These are phyloP conservation scores for Acanthaster planci DNA, from an alignment of 35 echinoderm and acorn worm genomes.

Conservation along the genomic window DNA sequence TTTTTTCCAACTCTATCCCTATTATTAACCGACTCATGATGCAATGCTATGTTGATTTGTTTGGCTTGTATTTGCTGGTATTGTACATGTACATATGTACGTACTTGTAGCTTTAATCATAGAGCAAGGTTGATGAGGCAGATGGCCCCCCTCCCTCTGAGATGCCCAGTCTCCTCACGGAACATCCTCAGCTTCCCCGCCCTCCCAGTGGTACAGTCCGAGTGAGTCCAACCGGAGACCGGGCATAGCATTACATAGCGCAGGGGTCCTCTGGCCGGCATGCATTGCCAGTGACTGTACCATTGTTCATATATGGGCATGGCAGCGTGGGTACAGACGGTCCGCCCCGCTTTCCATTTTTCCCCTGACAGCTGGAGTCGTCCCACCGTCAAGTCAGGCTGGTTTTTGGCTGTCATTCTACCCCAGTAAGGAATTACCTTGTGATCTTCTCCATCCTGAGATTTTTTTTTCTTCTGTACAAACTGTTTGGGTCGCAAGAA, in stretches of 20 bases:
- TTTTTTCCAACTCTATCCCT: too few relatives aligned
- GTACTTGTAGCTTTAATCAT: too few relatives aligned
- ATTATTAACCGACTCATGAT: too few relatives aligned
- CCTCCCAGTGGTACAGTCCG: slow-evolving; percentile 5
- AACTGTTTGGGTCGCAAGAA: too few relatives aligned
- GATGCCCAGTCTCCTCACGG: background rate
- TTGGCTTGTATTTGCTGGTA: too few relatives aligned
- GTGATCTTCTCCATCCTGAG: too few relatives aligned
- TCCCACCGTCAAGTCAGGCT: background rate
- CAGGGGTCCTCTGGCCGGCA: background rate
- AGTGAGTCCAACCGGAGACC: background rate
- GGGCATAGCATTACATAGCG: background rate
- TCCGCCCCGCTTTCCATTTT: background rate
- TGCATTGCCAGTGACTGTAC: slow-evolving; percentile 6
- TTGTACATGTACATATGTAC: too few relatives aligned
- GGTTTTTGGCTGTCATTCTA: background rate
- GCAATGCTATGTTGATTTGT: too few relatives aligned
- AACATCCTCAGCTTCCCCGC: background rate
- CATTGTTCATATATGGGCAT: slow-evolving; percentile 33
- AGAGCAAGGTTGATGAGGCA: too few relatives aligned
- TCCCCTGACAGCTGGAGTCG: background rate
- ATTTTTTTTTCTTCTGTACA: too few relatives aligned
- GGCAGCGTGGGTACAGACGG: background rate
- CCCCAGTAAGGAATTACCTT: too few relatives aligned
- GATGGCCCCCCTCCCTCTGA: background rate